Evolutionary conservation across 1,140 invertebrate genomes (phyloP).

Genomic region (Stenopsyche tienmushanensis): DNA sequence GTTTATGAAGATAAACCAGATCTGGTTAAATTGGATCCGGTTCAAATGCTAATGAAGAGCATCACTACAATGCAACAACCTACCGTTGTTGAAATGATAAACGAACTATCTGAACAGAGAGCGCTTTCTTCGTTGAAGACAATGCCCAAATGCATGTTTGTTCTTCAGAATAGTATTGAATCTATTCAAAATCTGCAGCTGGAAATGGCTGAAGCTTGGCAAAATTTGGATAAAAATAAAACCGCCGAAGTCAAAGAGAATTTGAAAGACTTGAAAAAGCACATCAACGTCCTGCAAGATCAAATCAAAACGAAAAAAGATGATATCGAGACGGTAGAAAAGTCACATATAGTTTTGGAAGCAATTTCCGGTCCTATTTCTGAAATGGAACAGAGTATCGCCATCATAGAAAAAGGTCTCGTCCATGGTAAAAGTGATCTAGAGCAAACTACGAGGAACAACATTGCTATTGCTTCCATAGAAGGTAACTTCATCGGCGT

Average conservation of each 20-base stretch:
- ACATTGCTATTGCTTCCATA: slow-evolving; percentile 17
- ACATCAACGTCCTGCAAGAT: slow-evolving; percentile 42
- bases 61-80: slow-evolving; percentile 47
- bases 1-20: slow-evolving; percentile 40
- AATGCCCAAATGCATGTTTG: slow-evolving; percentile 45
- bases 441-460: slow-evolving; percentile 20
- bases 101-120: slow-evolving; percentile 46
- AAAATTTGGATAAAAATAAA: slow-evolving; percentile 41
- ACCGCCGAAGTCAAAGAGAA: slow-evolving; percentile 50
- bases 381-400: slow-evolving; percentile 10
- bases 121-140: slow-evolving; percentile 47
- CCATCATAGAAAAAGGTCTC: slow-evolving; percentile 5
- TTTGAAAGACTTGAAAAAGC: slow-evolving; percentile 49
- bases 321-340: slow-evolving; percentile 23
- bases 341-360: slow-evolving; percentile 15
- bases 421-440: not conserved
- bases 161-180: slow-evolving; percentile 49
- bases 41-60: slow-evolving; percentile 47
- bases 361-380: slow-evolving; percentile 24
- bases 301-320: slow-evolving; percentile 20
- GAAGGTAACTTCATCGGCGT: slow-evolving; percentile 4
- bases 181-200: slow-evolving; percentile 45
- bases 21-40: slow-evolving; percentile 37
- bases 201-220: slow-evolving; percentile 44
- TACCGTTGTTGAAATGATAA: slow-evolving; percentile 46